Evolutionary conservation across 2,113 vertebrate species (phyloP).

Genomic region (Bos indicus): DNA sequence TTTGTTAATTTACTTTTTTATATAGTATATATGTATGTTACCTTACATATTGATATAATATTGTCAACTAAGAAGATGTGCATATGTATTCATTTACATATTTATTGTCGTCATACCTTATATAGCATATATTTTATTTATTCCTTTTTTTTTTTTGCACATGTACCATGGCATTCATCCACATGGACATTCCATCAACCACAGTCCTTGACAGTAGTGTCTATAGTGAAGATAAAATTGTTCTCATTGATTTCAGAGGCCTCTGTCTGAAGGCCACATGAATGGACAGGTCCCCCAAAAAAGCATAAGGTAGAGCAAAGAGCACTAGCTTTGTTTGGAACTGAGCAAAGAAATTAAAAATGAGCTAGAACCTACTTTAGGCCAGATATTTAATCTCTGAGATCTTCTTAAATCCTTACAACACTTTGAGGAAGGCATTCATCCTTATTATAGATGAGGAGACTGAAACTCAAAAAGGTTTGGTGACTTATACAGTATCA

Average conservation of each 20-base stretch:
- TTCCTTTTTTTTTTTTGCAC: neutral
- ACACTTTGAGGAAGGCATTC: neutral
- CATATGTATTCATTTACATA: neutral
- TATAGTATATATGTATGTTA: neutral
- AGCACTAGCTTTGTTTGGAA: neutral
- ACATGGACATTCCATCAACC: neutral
- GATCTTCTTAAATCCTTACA: neutral
- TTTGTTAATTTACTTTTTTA: neutral
- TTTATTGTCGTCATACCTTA: neutral
- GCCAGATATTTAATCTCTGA: neutral
- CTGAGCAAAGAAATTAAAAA: conserved; percentile 20
- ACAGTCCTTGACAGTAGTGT: neutral
- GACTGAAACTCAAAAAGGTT: neutral
- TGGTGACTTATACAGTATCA: neutral
- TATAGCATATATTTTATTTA: neutral
- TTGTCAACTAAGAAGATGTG: neutral
- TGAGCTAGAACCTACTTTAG: neutral
- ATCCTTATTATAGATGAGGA: neutral
- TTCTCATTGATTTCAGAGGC: neutral
- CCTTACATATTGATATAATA: neutral
- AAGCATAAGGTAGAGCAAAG: neutral
- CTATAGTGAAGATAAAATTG: neutral
- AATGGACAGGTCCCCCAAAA: neutral
- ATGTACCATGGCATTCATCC: neutral
- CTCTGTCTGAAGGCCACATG: neutral